Conservation (phyloP, 2,888 invertebrate species). For the Trachelus iudaicus region DNA sequence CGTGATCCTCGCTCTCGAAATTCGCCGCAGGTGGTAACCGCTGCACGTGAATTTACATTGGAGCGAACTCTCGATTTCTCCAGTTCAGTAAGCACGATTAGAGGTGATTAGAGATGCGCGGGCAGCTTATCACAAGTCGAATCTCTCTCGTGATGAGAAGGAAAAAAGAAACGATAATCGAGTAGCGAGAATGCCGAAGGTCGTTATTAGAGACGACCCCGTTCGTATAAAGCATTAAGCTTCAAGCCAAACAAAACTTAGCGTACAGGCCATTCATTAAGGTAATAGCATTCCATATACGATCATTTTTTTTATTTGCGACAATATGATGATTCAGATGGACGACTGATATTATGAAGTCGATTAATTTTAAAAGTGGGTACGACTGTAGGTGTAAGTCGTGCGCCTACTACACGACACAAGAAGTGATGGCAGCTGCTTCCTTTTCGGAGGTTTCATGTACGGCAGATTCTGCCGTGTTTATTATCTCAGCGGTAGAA, state of each 20-base stretch:
- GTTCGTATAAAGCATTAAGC: constrained; percentile 49
- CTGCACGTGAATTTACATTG: not conserved
- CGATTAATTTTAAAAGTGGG: constrained; percentile 41
- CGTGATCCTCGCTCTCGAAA: not conserved
- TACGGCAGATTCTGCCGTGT: constrained; percentile 11
- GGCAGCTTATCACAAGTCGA: not conserved
- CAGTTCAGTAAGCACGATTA: not conserved
- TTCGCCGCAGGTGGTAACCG: not conserved
- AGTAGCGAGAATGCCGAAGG: constrained; percentile 27
- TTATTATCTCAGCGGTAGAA: constrained; percentile 39
- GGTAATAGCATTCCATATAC: constrained; percentile 48
- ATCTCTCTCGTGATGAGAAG: constrained; percentile 7
- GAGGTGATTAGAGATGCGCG: not conserved
- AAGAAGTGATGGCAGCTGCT: constrained; percentile 44
- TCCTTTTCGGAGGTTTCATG: constrained; percentile 22
- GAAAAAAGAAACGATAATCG: constrained; percentile 22
- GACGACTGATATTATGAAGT: constrained; percentile 32
- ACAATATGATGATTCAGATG: constrained; percentile 38
- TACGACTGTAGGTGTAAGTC: constrained; percentile 39
- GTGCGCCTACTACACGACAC: constrained; percentile 42
- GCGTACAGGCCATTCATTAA: constrained; percentile 33
- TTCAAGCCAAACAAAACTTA: constrained; percentile 58
- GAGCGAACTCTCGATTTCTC: not conserved
- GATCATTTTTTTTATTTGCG: constrained; percentile 35
- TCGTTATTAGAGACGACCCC: constrained; percentile 20